Evolutionary conservation across 2,797 vertebrate species (phyloP), one percentile per base, ranked within the genome.

Genomic region (Macrochelys suwanniensis): DNA sequence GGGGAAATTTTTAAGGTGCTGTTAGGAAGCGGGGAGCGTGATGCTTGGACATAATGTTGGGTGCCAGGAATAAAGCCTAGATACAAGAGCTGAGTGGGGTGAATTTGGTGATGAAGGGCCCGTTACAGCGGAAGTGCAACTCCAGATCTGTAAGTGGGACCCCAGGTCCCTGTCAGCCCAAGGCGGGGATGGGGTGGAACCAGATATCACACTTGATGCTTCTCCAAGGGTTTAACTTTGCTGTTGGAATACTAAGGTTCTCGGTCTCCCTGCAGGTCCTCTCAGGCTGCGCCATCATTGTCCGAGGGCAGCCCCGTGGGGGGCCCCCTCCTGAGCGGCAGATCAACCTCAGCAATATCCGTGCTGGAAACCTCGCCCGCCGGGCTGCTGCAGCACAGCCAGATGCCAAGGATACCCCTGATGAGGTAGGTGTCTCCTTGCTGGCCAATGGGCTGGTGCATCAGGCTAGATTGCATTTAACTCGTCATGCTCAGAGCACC

Each of bases 271-370:
- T 9, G 1, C 97, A 99, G 99, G 99, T 99, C 80, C 98, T 99
- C 84, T 99, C 99, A 0, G 99, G 99, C 84, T 99, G 99, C 51
- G 99, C 99, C 90, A 99, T 99, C 98, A 99, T 99, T 77, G 99
- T 99, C 28, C 98, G 99, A 15, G 99, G 99, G 17, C 99, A 99
- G 97, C 99, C 99, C 59, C 98, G 99, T 11, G 99, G 99, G 0
- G 99, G 99, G 0, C 99, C 99, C 0, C 99, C 99, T 45, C 99
- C 99, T 0, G 99, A 99, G 95, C 98, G 99, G 17, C 99, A 99
- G 98, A 99, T 99, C 98, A 99, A 99, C 97, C 99, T 99, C 80
- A 99, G 99, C 97, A 99, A 99, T 97, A 99, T 99, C 94, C 99
- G 99, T 0, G 98, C 99, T 0, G 99, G 99, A 11, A 98, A 98